These are phyloP conservation scores for Onychomys arenicola DNA, from an alignment of 2,797 vertebrate species.

Conservation along the genomic window DNA sequence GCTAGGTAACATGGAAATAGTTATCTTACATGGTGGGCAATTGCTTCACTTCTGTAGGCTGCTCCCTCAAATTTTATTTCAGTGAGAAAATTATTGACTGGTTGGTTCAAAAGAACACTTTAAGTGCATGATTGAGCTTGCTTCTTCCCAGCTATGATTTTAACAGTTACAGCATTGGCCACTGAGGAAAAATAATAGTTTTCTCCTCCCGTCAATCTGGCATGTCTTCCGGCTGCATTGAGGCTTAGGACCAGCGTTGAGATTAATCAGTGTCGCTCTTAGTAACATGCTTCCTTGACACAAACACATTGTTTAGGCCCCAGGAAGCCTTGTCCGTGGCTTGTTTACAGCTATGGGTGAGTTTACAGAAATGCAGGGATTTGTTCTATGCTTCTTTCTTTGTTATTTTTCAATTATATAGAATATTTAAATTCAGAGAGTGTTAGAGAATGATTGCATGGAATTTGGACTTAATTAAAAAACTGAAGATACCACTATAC, in stretches of 20 bases:
- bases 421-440: constrained; percentile 25
- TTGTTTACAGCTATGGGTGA: constrained; percentile 64
- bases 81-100: constrained; percentile 61
- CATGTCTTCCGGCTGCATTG: constrained; percentile 28
- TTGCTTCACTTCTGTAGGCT: background rate
- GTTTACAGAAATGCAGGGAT: constrained; percentile 45
- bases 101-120: constrained; percentile 61
- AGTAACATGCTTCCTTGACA: constrained; percentile 57
- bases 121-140: constrained; percentile 60
- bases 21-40: background rate
- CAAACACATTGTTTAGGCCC: constrained; percentile 45
- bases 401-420: background rate
- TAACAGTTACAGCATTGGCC: constrained; percentile 43
- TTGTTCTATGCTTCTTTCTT: constrained; percentile 46
- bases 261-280: constrained; percentile 49
- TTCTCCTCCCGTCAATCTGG: constrained; percentile 56
- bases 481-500: background rate
- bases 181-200: constrained; percentile 71
- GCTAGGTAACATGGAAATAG: background rate
- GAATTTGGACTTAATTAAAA: constrained; percentile 24
- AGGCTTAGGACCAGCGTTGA: constrained; percentile 12
- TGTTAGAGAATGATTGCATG: background rate
- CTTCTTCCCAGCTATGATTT: constrained; percentile 71
- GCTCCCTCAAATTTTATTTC: constrained; percentile 62
- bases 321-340: constrained; percentile 34